Evolutionary conservation across 1,140 invertebrate species (phyloP).

Genomic region (Panonychus citri): DNA sequence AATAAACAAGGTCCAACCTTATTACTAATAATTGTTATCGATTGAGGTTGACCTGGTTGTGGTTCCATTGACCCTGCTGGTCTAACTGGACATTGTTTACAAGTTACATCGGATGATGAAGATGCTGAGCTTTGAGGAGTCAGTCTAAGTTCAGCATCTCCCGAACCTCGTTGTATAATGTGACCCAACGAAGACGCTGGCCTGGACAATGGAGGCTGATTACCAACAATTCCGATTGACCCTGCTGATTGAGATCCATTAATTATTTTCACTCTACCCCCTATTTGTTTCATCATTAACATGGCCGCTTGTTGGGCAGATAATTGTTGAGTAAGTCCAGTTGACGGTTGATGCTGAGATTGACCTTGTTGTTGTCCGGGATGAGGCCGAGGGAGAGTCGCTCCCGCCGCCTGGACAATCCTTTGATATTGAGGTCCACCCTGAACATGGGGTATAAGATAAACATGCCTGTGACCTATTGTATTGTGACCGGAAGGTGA

Average conservation of each 20-base stretch:
- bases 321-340: not conserved
- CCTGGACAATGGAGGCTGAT: not conserved
- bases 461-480: not conserved
- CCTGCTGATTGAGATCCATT: not conserved
- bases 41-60: no score
- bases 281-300: not conserved
- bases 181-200: not conserved
- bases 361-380: not conserved
- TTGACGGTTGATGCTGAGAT: not conserved
- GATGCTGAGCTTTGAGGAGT: no score
- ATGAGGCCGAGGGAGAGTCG: not conserved
- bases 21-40: no score
- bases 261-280: not conserved
- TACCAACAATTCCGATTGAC: not conserved
- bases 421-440: not conserved
- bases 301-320: not conserved
- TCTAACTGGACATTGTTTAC: no score
- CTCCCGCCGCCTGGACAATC: not conserved
- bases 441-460: constrained; percentile 1
- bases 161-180: not conserved
- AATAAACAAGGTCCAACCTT: not conserved
- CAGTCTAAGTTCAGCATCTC: no score
- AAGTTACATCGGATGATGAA: no score
- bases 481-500: no score
- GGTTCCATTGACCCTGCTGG: no score